phyloP scores from a whole-genome alignment of 1,140 invertebrate species.

The Hylyphantes graminicola region DNA sequence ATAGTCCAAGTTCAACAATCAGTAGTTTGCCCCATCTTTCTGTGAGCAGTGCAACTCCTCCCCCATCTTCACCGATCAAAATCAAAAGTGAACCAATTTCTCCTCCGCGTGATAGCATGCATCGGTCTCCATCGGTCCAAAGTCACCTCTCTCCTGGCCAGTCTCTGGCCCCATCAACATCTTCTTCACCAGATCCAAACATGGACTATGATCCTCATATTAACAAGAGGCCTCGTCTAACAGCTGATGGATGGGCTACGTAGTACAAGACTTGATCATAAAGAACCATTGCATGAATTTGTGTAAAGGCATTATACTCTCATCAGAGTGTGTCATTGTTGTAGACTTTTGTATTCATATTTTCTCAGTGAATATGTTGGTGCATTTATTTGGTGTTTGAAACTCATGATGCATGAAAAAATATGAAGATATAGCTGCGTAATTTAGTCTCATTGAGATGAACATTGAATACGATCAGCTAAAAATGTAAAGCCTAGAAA shows the following conservation, averaged over 20 bases:
- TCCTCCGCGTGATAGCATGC: slow-evolving; percentile 77
- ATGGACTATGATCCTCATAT: slow-evolving; percentile 79
- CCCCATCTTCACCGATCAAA: slow-evolving; percentile 81
- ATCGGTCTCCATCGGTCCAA: slow-evolving; percentile 62
- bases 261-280: slow-evolving; percentile 65
- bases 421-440: neutral
- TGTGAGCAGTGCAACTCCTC: slow-evolving; percentile 85
- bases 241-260: slow-evolving; percentile 83
- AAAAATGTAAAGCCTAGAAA: slow-evolving; percentile 3
- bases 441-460: slow-evolving; percentile 10
- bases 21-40: slow-evolving; percentile 70
- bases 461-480: slow-evolving; percentile 28
- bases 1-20: slow-evolving; percentile 55
- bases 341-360: slow-evolving; percentile 30
- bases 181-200: slow-evolving; percentile 67
- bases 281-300: slow-evolving; percentile 19
- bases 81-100: slow-evolving; percentile 96
- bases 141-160: slow-evolving; percentile 72
- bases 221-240: slow-evolving; percentile 75
- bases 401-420: slow-evolving; percentile 8
- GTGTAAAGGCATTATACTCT: slow-evolving; percentile 21
- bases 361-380: slow-evolving; percentile 32
- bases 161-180: slow-evolving; percentile 63
- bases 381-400: slow-evolving; percentile 29
- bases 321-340: slow-evolving; percentile 20